Conservation (phyloP, 2,797 vertebrate genomes). For the Spheniscus humboldti region DNA sequence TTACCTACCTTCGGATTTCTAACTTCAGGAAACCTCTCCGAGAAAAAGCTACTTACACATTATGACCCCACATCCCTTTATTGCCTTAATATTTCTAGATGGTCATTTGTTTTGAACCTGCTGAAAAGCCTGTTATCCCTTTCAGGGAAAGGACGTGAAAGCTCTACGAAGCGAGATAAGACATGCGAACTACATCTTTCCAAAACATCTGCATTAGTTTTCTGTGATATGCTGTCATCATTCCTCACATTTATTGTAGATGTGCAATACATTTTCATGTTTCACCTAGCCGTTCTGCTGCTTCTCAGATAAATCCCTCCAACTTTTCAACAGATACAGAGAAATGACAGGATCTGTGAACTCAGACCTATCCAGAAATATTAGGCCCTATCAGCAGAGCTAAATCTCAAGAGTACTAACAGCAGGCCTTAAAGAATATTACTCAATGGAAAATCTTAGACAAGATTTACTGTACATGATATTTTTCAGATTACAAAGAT, state of each 20-base stretch:
- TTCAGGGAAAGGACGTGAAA: neutral
- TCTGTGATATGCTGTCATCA: slow-evolving; percentile 19
- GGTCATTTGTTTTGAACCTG: slow-evolving; percentile 41
- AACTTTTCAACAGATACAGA: slow-evolving; percentile 48
- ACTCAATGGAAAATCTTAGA: slow-evolving; percentile 25
- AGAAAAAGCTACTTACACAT: neutral
- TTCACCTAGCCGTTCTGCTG: slow-evolving; percentile 31
- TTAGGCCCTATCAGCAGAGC: slow-evolving; percentile 28
- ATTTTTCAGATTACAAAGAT: slow-evolving; percentile 50
- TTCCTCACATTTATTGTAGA: slow-evolving; percentile 37
- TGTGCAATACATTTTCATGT: slow-evolving; percentile 48
- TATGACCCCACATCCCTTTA: neutral
- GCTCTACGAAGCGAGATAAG: neutral
- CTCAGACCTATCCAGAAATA: slow-evolving; percentile 37
- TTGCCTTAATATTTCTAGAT: slow-evolving; percentile 50
- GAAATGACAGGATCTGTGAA: slow-evolving; percentile 44
- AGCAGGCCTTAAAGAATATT: slow-evolving; percentile 11
- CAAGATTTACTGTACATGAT: slow-evolving; percentile 39
- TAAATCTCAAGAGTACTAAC: slow-evolving; percentile 36
- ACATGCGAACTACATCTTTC: slow-evolving; percentile 22
- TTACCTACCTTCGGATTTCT: neutral
- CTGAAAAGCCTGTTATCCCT: slow-evolving; percentile 33
- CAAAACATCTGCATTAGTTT: slow-evolving; percentile 45
- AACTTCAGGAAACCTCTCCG: neutral
- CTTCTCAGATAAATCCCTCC: slow-evolving; percentile 50